phyloP scores from a whole-genome alignment of 2,888 invertebrate genomes.

The Scaeva pyrastri region DNA sequence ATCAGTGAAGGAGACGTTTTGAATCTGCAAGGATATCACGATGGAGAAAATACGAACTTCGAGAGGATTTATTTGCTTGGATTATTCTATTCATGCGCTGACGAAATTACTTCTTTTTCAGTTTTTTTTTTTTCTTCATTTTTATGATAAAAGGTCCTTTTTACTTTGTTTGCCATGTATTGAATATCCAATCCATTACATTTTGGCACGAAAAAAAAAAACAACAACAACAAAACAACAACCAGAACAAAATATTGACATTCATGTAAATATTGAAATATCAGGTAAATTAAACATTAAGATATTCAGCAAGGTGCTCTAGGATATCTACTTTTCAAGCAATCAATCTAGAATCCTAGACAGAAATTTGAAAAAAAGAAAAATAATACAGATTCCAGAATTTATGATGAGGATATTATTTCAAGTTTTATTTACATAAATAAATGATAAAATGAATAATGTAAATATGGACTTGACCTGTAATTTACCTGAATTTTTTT shows the following conservation, averaged over 20 bases:
- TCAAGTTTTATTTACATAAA: no score
- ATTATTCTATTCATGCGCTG: constrained; percentile 25
- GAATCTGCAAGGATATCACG: background rate
- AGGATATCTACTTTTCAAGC: background rate
- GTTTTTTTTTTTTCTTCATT: background rate
- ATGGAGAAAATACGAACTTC: background rate
- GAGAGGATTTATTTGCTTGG: constrained; percentile 28
- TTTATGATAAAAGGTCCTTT: constrained; percentile 18
- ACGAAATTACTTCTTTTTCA: background rate
- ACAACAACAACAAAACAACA: no score
- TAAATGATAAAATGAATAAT: no score
- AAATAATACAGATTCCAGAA: background rate
- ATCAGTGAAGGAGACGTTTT: background rate
- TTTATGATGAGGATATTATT: no score
- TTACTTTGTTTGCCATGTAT: constrained; percentile 2
- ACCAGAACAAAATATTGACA: constrained; percentile 5
- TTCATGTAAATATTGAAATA: constrained; percentile 42
- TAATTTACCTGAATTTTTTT: no score
- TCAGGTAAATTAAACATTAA: constrained; percentile 38
- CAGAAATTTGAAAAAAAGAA: background rate
- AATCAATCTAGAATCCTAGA: constrained; percentile 15
- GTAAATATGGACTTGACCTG: no score
- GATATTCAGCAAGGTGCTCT: background rate
- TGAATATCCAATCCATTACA: constrained; percentile 30
- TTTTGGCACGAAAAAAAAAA: constrained; percentile 1